phyloP scores from a whole-genome alignment of 2,797 vertebrate species.

The Glossophaga mutica region DNA sequence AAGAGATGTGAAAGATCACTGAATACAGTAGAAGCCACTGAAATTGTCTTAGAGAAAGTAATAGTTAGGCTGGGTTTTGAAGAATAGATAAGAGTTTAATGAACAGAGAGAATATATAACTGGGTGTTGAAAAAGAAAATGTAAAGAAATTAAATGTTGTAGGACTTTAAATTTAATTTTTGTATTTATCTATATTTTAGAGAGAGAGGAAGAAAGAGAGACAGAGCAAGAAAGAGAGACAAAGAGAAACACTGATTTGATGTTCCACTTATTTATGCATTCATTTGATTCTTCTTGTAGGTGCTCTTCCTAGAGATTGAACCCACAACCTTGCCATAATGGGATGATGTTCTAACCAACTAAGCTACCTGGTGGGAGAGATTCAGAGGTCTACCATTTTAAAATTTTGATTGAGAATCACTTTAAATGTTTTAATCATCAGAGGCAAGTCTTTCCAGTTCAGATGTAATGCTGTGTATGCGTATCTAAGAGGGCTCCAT shows the following conservation, averaged over 20 bases:
- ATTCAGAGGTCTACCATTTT: background rate
- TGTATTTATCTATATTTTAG: background rate
- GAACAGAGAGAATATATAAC: background rate
- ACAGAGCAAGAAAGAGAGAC: too few relatives aligned
- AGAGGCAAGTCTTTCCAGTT: background rate
- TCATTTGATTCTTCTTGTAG: background rate
- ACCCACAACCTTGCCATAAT: background rate
- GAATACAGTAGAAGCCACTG: background rate
- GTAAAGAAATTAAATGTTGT: background rate
- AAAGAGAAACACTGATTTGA: background rate
- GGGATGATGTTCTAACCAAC: background rate
- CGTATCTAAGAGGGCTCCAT: background rate
- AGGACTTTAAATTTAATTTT: background rate
- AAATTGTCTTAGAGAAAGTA: background rate
- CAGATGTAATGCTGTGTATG: background rate
- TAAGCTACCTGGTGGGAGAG: background rate
- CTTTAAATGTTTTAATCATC: background rate
- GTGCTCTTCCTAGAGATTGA: background rate
- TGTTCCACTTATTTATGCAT: background rate
- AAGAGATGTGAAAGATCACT: background rate
- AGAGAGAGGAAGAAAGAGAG: background rate
- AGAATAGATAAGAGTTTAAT: background rate
- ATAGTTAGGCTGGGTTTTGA: background rate
- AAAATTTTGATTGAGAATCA: background rate
- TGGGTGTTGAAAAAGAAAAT: background rate